phyloP scores from a whole-genome alignment of 2,888 invertebrate genomes.

The Polymixis lichenea region DNA sequence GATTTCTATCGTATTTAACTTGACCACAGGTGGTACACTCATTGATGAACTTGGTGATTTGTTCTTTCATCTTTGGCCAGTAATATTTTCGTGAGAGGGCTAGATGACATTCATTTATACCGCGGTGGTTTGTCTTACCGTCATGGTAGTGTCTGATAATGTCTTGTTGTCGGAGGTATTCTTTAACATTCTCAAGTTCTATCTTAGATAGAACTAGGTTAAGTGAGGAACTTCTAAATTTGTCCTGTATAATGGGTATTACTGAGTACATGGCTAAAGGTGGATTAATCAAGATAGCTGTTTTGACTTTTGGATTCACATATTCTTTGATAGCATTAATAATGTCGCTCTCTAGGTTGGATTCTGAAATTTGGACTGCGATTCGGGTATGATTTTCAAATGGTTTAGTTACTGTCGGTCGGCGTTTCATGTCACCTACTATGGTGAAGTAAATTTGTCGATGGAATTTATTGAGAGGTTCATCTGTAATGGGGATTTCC shows the following conservation, averaged over 20 bases:
- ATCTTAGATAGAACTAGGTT: background rate
- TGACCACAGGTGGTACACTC: background rate
- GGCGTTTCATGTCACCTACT: background rate
- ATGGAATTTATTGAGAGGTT: slow-evolving; percentile 11
- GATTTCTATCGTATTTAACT: background rate
- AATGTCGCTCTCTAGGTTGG: background rate
- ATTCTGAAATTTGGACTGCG: slow-evolving; percentile 1
- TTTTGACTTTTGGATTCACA: background rate
- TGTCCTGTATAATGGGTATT: background rate
- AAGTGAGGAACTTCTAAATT: background rate
- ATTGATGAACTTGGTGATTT: background rate
- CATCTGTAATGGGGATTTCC: slow-evolving; percentile 9
- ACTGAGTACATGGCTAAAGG: background rate
- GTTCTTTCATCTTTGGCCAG: background rate
- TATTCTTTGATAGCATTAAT: slow-evolving; percentile 3
- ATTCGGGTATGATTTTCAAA: background rate
- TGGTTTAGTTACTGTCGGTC: background rate
- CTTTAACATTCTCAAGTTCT: background rate
- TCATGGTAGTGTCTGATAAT: slow-evolving; percentile 1
- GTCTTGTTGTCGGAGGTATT: background rate
- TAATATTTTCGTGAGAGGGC: background rate
- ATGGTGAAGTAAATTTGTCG: background rate
- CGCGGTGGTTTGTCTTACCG: slow-evolving; percentile 1
- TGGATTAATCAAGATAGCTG: background rate
- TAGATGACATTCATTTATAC: background rate